A percentile compares a stretch with the other conserved stretches of the same genome.
These are phyloP conservation scores for Lytechinus pictus DNA, from an alignment of 35 echinoderm and acorn worm species.

Conservation along the genomic window DNA sequence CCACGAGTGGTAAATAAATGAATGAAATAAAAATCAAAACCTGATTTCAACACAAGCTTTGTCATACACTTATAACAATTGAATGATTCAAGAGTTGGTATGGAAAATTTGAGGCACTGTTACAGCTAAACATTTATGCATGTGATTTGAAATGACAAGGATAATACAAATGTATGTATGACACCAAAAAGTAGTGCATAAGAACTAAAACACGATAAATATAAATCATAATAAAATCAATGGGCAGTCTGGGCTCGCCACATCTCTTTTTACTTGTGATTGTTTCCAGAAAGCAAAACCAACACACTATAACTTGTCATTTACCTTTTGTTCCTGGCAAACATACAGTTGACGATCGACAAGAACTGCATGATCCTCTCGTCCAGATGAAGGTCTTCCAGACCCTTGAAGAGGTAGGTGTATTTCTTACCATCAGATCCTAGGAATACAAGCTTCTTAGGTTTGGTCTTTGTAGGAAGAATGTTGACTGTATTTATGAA, in stretches of 20 bases:
- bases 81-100: not conserved
- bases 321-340: slow-evolving; percentile 93
- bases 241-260: not conserved
- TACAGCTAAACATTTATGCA: not conserved
- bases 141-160: not conserved
- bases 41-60: too few species aligned
- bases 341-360: slow-evolving; percentile 98
- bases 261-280: not conserved
- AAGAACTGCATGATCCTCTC: slow-evolving; percentile 99
- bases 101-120: not conserved
- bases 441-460: slow-evolving; percentile 93
- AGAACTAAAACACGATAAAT: not conserved
- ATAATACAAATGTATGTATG: not conserved
- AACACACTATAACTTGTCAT: not conserved
- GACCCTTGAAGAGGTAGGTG: slow-evolving; percentile 97
- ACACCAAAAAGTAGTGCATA: too few species aligned
- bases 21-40: too few species aligned
- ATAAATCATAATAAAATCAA: not conserved
- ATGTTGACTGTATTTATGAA: slow-evolving; percentile 91
- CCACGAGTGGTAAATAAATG: too few species aligned
- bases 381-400: slow-evolving; percentile 97
- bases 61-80: slow-evolving; percentile 65
- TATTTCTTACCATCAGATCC: slow-evolving; percentile 89
- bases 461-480: slow-evolving; percentile 97
- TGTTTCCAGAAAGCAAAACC: not conserved